Evolutionary conservation across 2,113 vertebrate genomes (phyloP).

Genomic region (Caretta caretta): DNA sequence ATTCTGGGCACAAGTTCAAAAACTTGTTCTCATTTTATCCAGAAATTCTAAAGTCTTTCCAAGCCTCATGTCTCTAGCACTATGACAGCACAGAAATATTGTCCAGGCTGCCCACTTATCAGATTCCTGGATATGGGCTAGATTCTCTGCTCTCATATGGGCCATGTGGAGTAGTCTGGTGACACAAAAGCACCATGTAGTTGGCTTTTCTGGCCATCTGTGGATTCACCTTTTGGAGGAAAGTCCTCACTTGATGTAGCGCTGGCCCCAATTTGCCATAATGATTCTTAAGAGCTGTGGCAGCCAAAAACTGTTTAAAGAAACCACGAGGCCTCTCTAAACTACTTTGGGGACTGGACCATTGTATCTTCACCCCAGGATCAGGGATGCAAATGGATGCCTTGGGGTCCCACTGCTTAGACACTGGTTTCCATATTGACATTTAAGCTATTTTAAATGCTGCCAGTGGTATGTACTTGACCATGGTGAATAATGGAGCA

Average conservation of each 20-base stretch:
- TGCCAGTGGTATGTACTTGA: conserved; percentile 1
- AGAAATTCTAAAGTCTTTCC: not conserved
- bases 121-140: not conserved
- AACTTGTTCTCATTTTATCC: not conserved
- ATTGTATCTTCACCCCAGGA: not conserved
- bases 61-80: not conserved
- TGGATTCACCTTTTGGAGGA: not conserved
- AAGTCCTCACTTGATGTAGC: not conserved
- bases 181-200: not conserved
- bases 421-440: conserved; percentile 12
- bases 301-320: not conserved
- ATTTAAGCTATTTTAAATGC: not conserved
- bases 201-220: not conserved
- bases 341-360: not conserved
- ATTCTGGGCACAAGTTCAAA: not conserved
- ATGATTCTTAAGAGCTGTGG: not conserved
- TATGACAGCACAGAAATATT: not conserved
- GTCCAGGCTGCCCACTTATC: not conserved
- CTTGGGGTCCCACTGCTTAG: not conserved
- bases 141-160: not conserved
- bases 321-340: not conserved
- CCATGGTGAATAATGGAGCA: not conserved
- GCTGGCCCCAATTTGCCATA: not conserved
- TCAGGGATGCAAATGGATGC: not conserved
- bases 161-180: not conserved